These are phyloP conservation scores for Drosophila niveifrons DNA, from an alignment of 2,888 invertebrate species.

Conservation along the genomic window DNA sequence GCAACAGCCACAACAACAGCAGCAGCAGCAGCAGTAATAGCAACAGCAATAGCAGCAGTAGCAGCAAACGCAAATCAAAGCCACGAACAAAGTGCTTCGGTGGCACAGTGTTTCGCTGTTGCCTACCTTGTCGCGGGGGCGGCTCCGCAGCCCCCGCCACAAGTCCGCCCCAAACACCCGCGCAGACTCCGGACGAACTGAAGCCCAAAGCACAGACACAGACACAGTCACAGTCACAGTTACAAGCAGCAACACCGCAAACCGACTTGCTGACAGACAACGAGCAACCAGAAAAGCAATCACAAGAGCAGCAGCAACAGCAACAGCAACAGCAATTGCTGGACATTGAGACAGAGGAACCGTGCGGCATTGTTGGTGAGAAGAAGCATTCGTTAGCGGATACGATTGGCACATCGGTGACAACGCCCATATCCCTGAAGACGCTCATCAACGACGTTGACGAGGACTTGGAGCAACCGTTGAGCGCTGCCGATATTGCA, in stretches of 20 bases:
- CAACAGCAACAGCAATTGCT: slow-evolving; percentile 44
- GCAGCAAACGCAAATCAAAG: slow-evolving; percentile 82
- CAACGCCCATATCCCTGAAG: slow-evolving; percentile 82
- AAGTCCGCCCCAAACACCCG: slow-evolving; percentile 86
- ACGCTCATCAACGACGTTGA: slow-evolving; percentile 83
- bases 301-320: slow-evolving; percentile 43
- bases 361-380: slow-evolving; percentile 23
- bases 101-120: slow-evolving; percentile 93
- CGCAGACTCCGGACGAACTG: slow-evolving; percentile 80
- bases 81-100: slow-evolving; percentile 85
- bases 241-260: background rate
- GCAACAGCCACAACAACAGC: slow-evolving; percentile 38
- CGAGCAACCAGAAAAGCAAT: slow-evolving; percentile 32
- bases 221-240: slow-evolving; percentile 15
- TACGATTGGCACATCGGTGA: slow-evolving; percentile 81
- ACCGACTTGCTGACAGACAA: slow-evolving; percentile 16
- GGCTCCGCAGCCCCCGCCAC: slow-evolving; percentile 88
- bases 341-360: slow-evolving; percentile 37
- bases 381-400: slow-evolving; percentile 83
- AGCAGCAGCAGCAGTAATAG: slow-evolving; percentile 30
- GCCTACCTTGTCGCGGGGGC: slow-evolving; percentile 94
- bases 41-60: slow-evolving; percentile 44
- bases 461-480: slow-evolving; percentile 71
- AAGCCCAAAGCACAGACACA: slow-evolving; percentile 44
- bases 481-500: slow-evolving; percentile 81